Base-by-base conservation (phyloP, 2,797 vertebrate genomes). In the Australoheros facetus region DNA sequence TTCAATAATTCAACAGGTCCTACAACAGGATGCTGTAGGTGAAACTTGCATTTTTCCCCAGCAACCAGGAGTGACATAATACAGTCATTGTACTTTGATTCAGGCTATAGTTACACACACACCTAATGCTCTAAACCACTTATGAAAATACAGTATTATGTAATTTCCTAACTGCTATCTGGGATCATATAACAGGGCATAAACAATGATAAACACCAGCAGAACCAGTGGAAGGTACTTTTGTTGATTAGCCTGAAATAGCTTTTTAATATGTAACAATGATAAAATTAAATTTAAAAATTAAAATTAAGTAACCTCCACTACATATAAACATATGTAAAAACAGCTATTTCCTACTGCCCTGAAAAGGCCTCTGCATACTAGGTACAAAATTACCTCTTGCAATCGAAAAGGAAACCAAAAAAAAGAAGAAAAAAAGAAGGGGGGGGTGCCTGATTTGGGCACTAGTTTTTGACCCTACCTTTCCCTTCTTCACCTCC, bases 401-500 rank as follows among this genome's bases (percentile, higher is more conserved):
- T 45, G 42, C 42, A 45, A 45, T 45, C 13, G 5, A 42, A 42
- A 13, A 42, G 12, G 39, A 42, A 21, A 62, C 3, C 58, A 62
- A 62, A 12, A 7, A 16, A 14, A 26, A 8, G 2, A 28, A 30
- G 6, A 32, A 3, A 7, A 3, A 8, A 1, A 62, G 23, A 4
- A 13, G 6, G 26, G 9, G 10, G 21, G 14, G 1, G 48, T 26
- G 39, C 62, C 16, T 16, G 8, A 28, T 48, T 66, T 14, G 13
- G 53, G 7, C 7, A 23, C 5, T 8, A 13, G 3, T n/a, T n/a
- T 16, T 16, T 4, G n/a, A 12, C 13, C 88, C 28, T 86, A 88
- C 88, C 90, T 80, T 54, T n/a, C 4, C 45, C 14, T 5, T 62
- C 16, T 45, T 71, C 59, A 17, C 28, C 26, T 56, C 26, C 45